These are phyloP conservation scores for Steatocranus sp. DNA, from an alignment of 2,797 vertebrate genomes.

Conservation along the genomic window DNA sequence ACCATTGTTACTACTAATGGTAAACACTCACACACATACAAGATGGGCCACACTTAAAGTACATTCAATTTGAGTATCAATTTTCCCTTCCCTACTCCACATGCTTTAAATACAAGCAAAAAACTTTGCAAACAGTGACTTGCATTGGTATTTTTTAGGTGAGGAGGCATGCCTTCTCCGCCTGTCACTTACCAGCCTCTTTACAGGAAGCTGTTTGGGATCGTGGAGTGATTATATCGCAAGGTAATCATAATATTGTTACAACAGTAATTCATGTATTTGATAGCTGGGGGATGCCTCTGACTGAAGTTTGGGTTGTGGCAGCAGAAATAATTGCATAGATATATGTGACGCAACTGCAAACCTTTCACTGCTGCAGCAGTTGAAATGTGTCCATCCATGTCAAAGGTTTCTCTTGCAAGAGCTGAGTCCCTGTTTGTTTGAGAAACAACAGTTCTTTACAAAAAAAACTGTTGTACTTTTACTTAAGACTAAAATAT, in stretches of 20 bases:
- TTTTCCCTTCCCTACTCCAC: neutral
- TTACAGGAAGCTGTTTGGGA: constrained; percentile 48
- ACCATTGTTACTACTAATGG: constrained; percentile 66
- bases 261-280: neutral
- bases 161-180: constrained; percentile 68
- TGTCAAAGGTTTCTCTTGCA: neutral
- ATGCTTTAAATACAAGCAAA: neutral
- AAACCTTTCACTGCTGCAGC: neutral
- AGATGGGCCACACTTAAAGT: neutral
- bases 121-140: neutral
- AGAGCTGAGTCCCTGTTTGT: neutral
- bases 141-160: constrained; percentile 32
- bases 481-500: neutral
- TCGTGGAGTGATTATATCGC: constrained; percentile 46
- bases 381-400: neutral
- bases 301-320: neutral
- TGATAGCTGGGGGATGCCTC: neutral
- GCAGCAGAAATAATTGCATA: neutral
- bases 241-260: constrained; percentile 33
- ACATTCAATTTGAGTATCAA: neutral
- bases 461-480: neutral
- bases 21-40: constrained; percentile 15
- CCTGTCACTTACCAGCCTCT: constrained; percentile 63
- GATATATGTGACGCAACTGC: neutral
- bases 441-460: neutral